Conservation (phyloP, 2,113 vertebrate species). For the Caracal caracal region DNA sequence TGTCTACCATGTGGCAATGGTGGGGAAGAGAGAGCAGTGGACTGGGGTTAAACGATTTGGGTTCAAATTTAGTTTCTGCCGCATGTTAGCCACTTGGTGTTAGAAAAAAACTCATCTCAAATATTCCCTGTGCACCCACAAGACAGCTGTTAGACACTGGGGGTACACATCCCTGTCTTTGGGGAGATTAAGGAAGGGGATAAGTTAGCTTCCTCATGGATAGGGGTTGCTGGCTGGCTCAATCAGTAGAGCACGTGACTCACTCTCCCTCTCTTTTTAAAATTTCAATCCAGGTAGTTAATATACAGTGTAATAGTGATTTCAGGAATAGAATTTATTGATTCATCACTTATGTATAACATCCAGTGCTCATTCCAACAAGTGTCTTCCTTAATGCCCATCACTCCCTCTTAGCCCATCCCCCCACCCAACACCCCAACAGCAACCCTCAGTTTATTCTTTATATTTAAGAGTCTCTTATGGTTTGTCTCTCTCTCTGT, state of each 20-base stretch:
- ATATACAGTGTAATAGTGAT: too few relatives aligned
- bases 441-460: too few relatives aligned
- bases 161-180: background rate
- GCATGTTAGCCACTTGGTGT: fast-evolving
- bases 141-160: background rate
- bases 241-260: background rate
- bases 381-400: too few relatives aligned
- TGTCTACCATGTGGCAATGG: fast-evolving
- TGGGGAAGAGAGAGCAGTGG: too few relatives aligned
- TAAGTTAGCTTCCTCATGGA: background rate
- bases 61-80: background rate
- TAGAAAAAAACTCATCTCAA: background rate
- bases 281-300: too few relatives aligned
- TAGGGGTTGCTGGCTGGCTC: background rate
- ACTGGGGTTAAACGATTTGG: background rate
- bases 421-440: too few relatives aligned
- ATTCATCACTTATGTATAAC: too few relatives aligned
- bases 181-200: background rate
- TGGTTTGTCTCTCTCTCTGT: too few relatives aligned
- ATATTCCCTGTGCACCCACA: background rate
- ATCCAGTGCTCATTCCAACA: too few relatives aligned
- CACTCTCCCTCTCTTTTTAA: background rate
- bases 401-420: too few relatives aligned
- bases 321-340: too few relatives aligned
- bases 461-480: too few relatives aligned